Evolutionary conservation across 2,888 invertebrate genomes (phyloP).

Genomic region (Gymnocheta viridis): DNA sequence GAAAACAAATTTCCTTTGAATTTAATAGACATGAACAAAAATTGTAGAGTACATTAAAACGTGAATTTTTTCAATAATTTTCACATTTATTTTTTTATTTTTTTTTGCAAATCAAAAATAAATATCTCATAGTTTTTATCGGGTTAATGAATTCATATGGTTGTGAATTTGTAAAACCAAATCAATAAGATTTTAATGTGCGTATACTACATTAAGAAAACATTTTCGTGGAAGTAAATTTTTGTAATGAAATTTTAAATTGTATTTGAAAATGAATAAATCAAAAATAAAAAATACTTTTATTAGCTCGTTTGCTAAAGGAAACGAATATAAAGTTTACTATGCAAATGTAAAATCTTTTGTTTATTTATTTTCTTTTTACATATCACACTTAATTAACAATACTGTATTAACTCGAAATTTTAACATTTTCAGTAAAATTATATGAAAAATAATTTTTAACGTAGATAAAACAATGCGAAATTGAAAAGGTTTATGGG

Average conservation of each 20-base stretch:
- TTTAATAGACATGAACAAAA: neutral
- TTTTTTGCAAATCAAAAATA: conserved; percentile 11
- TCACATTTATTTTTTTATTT: neutral
- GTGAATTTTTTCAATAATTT: conserved; percentile 1
- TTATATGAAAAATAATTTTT: too few species aligned
- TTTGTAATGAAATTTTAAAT: conserved; percentile 14
- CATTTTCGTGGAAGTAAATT: conserved; percentile 8
- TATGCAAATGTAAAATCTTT: neutral
- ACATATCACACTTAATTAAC: too few species aligned
- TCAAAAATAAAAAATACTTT: neutral
- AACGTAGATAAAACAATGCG: too few species aligned
- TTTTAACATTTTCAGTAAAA: too few species aligned
- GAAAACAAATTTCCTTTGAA: neutral
- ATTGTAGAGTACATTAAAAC: neutral
- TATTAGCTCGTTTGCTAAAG: neutral
- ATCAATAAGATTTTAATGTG: conserved; percentile 7
- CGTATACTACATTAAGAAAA: neutral
- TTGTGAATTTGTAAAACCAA: conserved; percentile 62
- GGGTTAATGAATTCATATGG: conserved; percentile 59
- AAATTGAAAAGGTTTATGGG: too few species aligned
- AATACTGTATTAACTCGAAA: too few species aligned
- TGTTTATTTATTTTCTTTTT: too few species aligned
- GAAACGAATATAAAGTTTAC: neutral
- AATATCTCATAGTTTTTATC: conserved; percentile 51
- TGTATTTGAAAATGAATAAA: conserved; percentile 14